phyloP scores from a whole-genome alignment of 2,888 invertebrate genomes.

The Epinotia nisella region DNA sequence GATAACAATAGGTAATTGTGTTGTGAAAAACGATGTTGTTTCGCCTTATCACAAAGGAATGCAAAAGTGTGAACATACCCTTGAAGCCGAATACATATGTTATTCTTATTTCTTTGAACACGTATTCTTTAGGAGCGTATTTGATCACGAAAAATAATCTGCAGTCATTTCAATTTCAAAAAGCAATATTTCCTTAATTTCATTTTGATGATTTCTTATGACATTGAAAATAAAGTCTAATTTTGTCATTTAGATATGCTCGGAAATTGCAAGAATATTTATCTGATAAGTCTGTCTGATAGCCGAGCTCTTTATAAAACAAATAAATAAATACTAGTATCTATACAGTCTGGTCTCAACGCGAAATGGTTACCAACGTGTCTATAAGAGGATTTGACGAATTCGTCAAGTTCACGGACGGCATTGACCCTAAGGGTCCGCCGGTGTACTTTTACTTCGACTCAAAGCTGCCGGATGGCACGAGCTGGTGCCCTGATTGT shows the following conservation, averaged over 20 bases:
- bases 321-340: neutral
- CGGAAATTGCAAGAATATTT: neutral
- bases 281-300: slow-evolving; percentile 18
- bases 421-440: slow-evolving; percentile 45
- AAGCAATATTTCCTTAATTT: neutral
- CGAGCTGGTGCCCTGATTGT: slow-evolving; percentile 94
- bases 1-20: slow-evolving; percentile 4
- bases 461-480: slow-evolving; percentile 82
- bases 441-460: slow-evolving; percentile 82
- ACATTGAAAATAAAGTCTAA: neutral
- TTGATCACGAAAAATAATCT: neutral
- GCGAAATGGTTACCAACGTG: slow-evolving; percentile 35
- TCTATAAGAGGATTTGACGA: slow-evolving; percentile 76
- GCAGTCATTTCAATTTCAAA: neutral
- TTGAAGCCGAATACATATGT: neutral
- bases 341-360: neutral
- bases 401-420: slow-evolving; percentile 58
- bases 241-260: neutral
- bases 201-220: neutral
- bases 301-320: neutral
- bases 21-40: neutral
- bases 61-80: neutral
- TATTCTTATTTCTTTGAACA: neutral
- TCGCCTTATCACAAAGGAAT: neutral
- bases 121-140: neutral